Conservation (phyloP, 2,113 vertebrate species). For the Tragelaphus strepsiceros region DNA sequence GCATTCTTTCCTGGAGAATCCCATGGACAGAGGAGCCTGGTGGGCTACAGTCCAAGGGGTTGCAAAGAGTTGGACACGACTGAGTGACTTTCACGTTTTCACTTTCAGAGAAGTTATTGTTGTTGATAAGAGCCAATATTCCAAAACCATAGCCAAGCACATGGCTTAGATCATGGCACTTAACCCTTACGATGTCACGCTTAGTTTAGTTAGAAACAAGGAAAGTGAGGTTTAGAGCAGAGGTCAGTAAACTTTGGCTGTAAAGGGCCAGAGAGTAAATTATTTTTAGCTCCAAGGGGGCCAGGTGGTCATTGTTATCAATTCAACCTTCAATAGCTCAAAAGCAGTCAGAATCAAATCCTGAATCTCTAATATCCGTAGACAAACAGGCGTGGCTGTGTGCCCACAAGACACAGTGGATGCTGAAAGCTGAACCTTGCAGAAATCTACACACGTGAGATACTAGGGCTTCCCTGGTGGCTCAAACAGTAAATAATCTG, state of each 20-base stretch:
- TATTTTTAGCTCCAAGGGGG: background rate
- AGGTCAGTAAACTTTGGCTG: background rate
- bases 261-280: background rate
- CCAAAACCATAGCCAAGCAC: background rate
- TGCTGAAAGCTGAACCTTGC: fast-evolving
- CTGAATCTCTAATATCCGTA: background rate
- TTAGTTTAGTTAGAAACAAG: background rate
- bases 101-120: background rate
- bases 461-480: background rate
- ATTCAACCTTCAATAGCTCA: fast-evolving
- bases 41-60: background rate
- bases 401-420: fast-evolving
- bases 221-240: background rate
- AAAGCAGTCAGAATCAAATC: background rate
- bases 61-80: background rate
- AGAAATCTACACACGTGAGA: background rate
- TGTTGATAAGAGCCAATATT: background rate
- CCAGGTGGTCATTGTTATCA: background rate
- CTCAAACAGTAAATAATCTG: background rate
- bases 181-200: background rate
- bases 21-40: background rate
- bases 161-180: background rate
- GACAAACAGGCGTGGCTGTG: fast-evolving
- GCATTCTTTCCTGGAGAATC: background rate
- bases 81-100: background rate